Conservation (phyloP, 2,113 vertebrate genomes). For the Sarotherodon lohbergeri region DNA sequence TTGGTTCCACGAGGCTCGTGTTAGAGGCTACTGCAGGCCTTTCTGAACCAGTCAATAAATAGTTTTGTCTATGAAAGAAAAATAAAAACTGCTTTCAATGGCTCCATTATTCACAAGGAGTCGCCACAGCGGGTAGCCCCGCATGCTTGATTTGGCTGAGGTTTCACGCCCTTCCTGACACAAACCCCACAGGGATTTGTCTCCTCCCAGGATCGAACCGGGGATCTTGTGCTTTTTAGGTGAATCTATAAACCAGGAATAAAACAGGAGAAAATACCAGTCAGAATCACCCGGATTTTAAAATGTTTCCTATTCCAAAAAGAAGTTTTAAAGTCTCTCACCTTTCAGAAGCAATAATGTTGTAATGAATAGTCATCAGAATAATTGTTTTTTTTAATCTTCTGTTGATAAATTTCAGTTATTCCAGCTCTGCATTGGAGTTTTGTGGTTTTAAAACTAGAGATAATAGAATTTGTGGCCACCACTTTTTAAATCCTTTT, state of each 20-base stretch:
- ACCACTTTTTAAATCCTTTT: too few species aligned
- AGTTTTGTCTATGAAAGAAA: neutral
- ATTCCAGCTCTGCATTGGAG: neutral
- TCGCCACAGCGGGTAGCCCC: neutral
- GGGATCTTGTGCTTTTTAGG: neutral
- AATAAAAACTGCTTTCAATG: rapidly evolving
- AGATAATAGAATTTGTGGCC: neutral
- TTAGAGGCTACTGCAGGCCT: neutral
- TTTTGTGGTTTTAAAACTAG: rapidly evolving
- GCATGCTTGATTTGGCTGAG: neutral
- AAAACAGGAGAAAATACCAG: neutral
- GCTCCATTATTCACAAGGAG: neutral
- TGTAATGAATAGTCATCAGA: neutral
- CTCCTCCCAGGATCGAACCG: neutral
- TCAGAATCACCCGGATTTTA: neutral
- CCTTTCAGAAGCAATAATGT: neutral
- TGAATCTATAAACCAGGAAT: neutral
- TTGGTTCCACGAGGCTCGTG: neutral
- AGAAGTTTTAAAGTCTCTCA: neutral
- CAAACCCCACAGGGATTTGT: neutral
- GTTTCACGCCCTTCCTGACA: neutral
- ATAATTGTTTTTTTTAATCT: rapidly evolving
- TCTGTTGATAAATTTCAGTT: neutral
- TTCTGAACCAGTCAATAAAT: neutral
- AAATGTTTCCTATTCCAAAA: rapidly evolving